phyloP scores from a whole-genome alignment of 1,140 invertebrate genomes.

The Propsilocerus akamusi region DNA sequence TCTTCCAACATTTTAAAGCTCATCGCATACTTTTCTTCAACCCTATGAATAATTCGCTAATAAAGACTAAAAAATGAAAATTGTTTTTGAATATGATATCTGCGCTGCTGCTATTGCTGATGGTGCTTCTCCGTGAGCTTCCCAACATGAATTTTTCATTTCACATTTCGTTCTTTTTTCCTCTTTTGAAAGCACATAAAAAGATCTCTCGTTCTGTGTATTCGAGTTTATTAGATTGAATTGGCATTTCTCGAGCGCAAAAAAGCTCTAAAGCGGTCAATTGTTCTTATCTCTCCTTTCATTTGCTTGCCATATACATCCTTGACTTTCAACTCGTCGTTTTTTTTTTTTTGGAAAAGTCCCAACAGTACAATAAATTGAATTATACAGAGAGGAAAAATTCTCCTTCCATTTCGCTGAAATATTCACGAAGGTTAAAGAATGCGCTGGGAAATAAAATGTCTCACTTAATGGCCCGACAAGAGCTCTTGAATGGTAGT shows the following conservation, averaged over 20 bases:
- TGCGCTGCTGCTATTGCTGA: neutral
- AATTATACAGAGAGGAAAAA: neutral
- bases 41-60: neutral
- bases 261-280: neutral
- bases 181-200: too few relatives aligned
- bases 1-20: too few relatives aligned
- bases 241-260: neutral
- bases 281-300: neutral
- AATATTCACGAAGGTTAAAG: neutral
- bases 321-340: too few relatives aligned
- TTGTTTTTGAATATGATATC: neutral
- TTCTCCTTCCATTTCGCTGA: neutral
- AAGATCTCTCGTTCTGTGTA: too few relatives aligned
- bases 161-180: neutral
- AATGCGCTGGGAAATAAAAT: neutral
- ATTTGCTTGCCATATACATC: neutral
- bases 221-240: neutral
- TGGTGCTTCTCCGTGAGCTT: too few relatives aligned
- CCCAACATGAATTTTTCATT: neutral
- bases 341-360: too few relatives aligned
- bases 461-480: neutral
- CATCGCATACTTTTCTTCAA: too few relatives aligned
- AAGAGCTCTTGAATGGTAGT: too few relatives aligned
- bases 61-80: neutral
- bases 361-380: too few relatives aligned